Percentiles rank a stretch among this genome's conserved stretches.
Evolutionary conservation across 2,888 invertebrate species (phyloP).

Genomic region (Himalopsyche tibetana): DNA sequence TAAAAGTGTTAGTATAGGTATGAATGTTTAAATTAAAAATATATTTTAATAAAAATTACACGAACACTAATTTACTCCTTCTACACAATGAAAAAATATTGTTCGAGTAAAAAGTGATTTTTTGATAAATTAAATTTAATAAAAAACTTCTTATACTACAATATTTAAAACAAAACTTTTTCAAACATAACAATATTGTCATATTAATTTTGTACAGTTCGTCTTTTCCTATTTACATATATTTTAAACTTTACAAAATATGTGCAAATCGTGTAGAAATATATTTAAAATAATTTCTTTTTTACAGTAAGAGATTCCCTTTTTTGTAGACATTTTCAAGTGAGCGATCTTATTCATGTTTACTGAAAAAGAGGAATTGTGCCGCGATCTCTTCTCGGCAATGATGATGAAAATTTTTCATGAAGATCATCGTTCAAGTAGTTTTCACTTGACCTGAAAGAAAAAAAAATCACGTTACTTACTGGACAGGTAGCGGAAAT

Average conservation of each 20-base stretch:
- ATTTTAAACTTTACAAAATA: conserved; percentile 13
- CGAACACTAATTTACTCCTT: too few species aligned
- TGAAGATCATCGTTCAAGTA: conserved; percentile 54
- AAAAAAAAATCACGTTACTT: conserved; percentile 17
- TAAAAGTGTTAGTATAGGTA: too few species aligned
- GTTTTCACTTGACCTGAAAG: conserved; percentile 63
- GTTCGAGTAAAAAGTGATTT: too few species aligned
- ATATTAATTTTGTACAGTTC: background rate
- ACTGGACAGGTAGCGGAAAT: too few species aligned
- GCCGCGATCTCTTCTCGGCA: conserved; percentile 2
- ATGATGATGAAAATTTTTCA: conserved; percentile 18
- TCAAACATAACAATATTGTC: too few species aligned
- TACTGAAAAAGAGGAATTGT: conserved; percentile 13
- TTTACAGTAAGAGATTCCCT: background rate
- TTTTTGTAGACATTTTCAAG: background rate
- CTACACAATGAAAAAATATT: too few species aligned
- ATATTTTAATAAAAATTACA: too few species aligned
- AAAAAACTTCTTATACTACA: too few species aligned
- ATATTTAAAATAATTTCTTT: background rate
- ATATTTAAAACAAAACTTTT: too few species aligned
- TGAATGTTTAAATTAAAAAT: too few species aligned
- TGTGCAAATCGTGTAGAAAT: background rate
- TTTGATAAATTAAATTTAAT: too few species aligned
- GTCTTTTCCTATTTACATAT: conserved; percentile 22
- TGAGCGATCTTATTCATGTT: background rate